Evolutionary conservation across 1,140 invertebrate species (phyloP).

Genomic region (Chironomus tepperi): DNA sequence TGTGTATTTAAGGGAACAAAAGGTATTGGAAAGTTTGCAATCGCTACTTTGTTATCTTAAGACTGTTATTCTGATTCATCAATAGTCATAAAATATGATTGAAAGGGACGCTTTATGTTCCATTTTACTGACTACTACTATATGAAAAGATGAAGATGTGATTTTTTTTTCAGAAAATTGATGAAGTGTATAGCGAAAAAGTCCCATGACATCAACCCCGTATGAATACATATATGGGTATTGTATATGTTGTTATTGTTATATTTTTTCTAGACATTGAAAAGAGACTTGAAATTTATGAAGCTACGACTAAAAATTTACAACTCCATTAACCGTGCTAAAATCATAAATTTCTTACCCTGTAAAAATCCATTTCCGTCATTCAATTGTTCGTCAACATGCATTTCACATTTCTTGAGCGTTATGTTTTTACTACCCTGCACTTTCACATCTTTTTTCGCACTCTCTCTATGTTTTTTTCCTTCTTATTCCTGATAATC

Average conservation of each 20-base stretch:
- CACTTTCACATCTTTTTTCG: background rate
- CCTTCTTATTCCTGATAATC: background rate
- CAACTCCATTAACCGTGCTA: constrained; percentile 23
- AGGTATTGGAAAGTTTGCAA: background rate
- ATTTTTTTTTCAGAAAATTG: background rate
- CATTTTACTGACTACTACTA: background rate
- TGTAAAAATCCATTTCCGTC: background rate
- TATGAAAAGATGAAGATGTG: background rate
- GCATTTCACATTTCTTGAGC: background rate
- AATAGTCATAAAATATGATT: constrained; percentile 21
- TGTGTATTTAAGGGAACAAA: too few species aligned
- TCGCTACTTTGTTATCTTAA: background rate
- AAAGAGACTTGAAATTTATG: background rate
- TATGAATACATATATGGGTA: too few species aligned
- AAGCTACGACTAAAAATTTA: constrained; percentile 14
- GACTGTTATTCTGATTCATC: background rate
- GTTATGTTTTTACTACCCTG: background rate
- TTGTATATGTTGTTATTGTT: too few species aligned
- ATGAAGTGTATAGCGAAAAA: background rate
- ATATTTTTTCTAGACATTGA: too few species aligned
- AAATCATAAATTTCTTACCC: constrained; percentile 10
- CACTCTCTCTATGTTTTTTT: background rate
- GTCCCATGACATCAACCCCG: too few species aligned
- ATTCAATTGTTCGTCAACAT: constrained; percentile 23
- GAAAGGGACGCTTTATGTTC: background rate